Base-by-base conservation (phyloP, 2,797 vertebrate genomes). In the Lophius americanus region DNA sequence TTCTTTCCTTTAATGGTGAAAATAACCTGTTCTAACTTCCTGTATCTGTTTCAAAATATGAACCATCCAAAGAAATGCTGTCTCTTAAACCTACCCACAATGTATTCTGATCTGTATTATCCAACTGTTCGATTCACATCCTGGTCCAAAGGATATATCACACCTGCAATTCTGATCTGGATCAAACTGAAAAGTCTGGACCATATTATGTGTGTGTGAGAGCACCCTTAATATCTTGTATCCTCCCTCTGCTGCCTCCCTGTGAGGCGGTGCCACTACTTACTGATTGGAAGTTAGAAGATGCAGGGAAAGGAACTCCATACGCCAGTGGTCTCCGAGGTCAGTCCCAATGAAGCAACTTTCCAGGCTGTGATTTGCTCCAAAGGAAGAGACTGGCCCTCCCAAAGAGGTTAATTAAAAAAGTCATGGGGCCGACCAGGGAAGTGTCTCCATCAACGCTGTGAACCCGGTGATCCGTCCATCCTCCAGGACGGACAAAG, bases 391-490 rank as follows among this genome's bases (percentile, higher is more conserved):
- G 51, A 49, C 63, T 49, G 55, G 68, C 70, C 63, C 81, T 88
- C 86, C 87, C 82, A 75, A 51, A 73, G 87, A 90, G 88, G 87
- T 90, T 90, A 88, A 91, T 91, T 90, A 89, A 91, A 87, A 44
- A 77, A 81, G 81, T 80, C 74, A 57, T 9, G 48, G 46, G 78
- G 57, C 78, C 36, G 65, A 70, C 74, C 63, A 64, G 76, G 78
- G 83, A 89, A 85, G 80, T 79, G 76, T 87, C 76, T 87, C 83
- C 85, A 86, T 90, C 86, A 82, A 79, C 9, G 11, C 47, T 2
- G 68, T 62, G 64, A 85, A 75, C 84, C 75, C 43, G 3, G 46
- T 71, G 84, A 88, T 84, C 84, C 65, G 71, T 70, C 68, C 70
- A 70, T 83, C 81, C 77, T 79, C 74, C 65, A 35, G 47, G 75